These are phyloP conservation scores for Notodonta dromedarius DNA, from an alignment of 2,888 invertebrate genomes.

Conservation along the genomic window DNA sequence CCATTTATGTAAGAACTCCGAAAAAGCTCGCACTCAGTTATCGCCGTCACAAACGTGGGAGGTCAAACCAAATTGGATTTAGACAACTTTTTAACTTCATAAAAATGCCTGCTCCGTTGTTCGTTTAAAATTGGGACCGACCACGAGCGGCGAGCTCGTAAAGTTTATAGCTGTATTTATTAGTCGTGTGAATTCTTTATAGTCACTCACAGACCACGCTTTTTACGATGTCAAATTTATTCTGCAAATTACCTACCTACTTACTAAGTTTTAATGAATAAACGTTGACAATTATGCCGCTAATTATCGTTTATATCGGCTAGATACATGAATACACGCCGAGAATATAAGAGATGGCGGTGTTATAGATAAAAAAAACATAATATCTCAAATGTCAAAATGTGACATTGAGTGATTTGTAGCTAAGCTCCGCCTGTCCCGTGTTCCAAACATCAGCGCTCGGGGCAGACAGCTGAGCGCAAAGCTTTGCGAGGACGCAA, in stretches of 20 bases:
- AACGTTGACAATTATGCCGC: slow-evolving; percentile 21
- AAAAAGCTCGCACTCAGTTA: slow-evolving; percentile 24
- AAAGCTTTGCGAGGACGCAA: slow-evolving; percentile 76
- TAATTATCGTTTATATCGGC: slow-evolving; percentile 21
- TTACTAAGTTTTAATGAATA: not conserved
- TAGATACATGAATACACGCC: slow-evolving; percentile 40
- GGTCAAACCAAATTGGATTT: slow-evolving; percentile 42
- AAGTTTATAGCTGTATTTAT: slow-evolving; percentile 70
- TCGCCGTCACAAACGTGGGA: slow-evolving; percentile 24
- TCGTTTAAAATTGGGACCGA: slow-evolving; percentile 63
- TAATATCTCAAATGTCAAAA: slow-evolving; percentile 86
- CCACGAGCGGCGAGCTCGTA: slow-evolving; percentile 65
- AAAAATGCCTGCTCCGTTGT: slow-evolving; percentile 50
- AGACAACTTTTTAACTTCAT: slow-evolving; percentile 47
- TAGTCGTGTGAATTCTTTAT: slow-evolving; percentile 68
- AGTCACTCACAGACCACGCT: slow-evolving; percentile 39
- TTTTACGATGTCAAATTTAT: not conserved
- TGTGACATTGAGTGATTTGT: slow-evolving; percentile 85
- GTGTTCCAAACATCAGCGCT: slow-evolving; percentile 85
- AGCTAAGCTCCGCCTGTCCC: slow-evolving; percentile 85
- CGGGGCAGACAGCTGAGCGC: slow-evolving; percentile 82
- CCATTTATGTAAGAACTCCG: slow-evolving; percentile 51
- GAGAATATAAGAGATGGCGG: slow-evolving; percentile 75
- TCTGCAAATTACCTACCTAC: not conserved
- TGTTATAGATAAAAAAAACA: slow-evolving; percentile 82